Percentiles rank a stretch among this genome's conserved stretches.
phyloP scores from a whole-genome alignment of 1,140 invertebrate genomes.

The Bombus sibiricus region DNA sequence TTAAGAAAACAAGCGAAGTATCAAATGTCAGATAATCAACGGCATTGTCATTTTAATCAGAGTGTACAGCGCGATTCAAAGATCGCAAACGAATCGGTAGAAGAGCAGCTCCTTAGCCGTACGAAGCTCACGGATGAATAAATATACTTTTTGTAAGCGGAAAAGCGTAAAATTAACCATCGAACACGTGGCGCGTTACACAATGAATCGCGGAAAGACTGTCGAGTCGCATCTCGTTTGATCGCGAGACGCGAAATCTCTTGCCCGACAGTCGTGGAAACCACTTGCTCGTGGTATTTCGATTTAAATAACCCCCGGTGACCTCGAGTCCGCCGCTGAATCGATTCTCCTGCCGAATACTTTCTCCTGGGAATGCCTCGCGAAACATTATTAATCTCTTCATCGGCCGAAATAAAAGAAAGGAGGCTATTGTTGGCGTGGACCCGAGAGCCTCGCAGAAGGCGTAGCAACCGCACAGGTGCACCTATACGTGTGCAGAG shows the following conservation, averaged over 20 bases:
- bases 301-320: constrained; percentile 33
- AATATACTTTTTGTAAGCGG: not conserved
- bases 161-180: not conserved
- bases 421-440: constrained; percentile 44
- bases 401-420: constrained; percentile 47
- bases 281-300: constrained; percentile 51
- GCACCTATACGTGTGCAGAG: constrained; percentile 1
- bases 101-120: too few relatives aligned
- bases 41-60: too few relatives aligned
- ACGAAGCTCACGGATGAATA: not conserved
- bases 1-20: too few relatives aligned
- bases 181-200: not conserved
- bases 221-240: not conserved
- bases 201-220: not conserved
- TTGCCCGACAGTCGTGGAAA: not conserved
- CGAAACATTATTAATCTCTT: constrained; percentile 57
- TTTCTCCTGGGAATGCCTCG: constrained; percentile 47
- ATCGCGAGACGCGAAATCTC: not conserved
- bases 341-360: constrained; percentile 29
- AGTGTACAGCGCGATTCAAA: too few relatives aligned
- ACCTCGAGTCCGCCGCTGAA: not conserved
- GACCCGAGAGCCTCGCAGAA: not conserved
- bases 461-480: constrained; percentile 27
- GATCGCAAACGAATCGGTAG: too few relatives aligned
- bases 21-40: too few relatives aligned